Evolutionary conservation across 2,797 vertebrate genomes (phyloP).

Genomic region (Eulemur albifrons): DNA sequence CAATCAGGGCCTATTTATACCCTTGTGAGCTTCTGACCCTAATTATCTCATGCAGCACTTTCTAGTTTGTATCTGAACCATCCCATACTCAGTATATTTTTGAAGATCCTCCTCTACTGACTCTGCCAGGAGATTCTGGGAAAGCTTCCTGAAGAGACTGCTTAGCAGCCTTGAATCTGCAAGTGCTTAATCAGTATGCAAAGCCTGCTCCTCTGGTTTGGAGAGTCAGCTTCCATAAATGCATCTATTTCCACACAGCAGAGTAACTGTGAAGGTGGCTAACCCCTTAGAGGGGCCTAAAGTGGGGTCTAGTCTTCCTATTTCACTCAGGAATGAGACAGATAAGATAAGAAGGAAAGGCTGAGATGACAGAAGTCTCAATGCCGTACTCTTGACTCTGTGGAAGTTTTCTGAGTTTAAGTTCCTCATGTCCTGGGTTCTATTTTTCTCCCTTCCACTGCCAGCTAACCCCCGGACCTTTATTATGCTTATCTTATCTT

Average conservation of each 20-base stretch:
- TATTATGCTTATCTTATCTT: background rate
- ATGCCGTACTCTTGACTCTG: background rate
- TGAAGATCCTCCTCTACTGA: conserved; percentile 47
- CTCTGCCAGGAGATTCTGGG: background rate
- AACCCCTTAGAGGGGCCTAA: background rate
- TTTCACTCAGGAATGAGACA: background rate
- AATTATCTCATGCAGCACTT: conserved; percentile 39
- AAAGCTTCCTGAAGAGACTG: conserved; percentile 37
- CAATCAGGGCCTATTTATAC: conserved; percentile 48
- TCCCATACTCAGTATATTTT: conserved; percentile 52
- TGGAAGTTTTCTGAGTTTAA: conserved; percentile 31
- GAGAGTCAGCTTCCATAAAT: background rate
- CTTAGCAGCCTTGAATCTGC: conserved; percentile 26
- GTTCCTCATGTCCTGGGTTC: background rate
- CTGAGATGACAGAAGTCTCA: background rate
- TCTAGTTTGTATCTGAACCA: conserved; percentile 50
- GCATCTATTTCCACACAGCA: background rate
- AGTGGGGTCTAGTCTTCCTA: background rate
- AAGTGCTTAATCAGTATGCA: conserved; percentile 13
- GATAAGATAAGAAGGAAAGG: conserved; percentile 32
- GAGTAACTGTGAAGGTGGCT: background rate
- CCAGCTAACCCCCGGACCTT: background rate
- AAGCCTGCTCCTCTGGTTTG: background rate
- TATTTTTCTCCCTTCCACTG: background rate
- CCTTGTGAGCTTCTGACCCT: conserved; percentile 31